A percentile compares a stretch with the other conserved stretches of the same genome.
Conservation (phyloP, 1,140 invertebrate species). For the Drosophila nebulosa region DNA sequence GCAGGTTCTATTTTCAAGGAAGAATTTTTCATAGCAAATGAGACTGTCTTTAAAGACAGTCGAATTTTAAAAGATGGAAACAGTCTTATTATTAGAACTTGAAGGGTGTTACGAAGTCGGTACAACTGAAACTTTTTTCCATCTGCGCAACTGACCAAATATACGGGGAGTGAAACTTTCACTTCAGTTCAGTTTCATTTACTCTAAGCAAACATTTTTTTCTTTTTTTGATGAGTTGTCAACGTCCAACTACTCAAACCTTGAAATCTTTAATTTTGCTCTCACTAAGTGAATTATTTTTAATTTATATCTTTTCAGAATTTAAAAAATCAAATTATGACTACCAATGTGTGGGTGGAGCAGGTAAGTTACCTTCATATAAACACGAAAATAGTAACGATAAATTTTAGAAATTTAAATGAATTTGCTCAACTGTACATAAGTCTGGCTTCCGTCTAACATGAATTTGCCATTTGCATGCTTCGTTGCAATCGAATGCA, state of each 20-base stretch:
- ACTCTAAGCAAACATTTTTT: not conserved
- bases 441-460: slow-evolving; percentile 45
- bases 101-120: not conserved
- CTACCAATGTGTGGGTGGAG: slow-evolving; percentile 97
- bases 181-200: not conserved
- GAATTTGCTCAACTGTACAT: slow-evolving; percentile 17
- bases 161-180: not conserved
- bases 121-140: not conserved
- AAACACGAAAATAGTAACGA: not conserved
- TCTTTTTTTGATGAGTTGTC: not conserved
- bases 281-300: slow-evolving; percentile 31
- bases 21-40: too few species aligned
- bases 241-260: not conserved
- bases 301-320: slow-evolving; percentile 89
- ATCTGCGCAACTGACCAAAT: not conserved
- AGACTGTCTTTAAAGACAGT: too few species aligned
- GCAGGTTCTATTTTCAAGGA: too few species aligned
- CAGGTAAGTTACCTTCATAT: slow-evolving; percentile 87
- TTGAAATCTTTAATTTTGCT: slow-evolving; percentile 14
- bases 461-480: slow-evolving; percentile 72
- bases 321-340: slow-evolving; percentile 98
- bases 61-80: not conserved
- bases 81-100: not conserved
- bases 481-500: slow-evolving; percentile 52
- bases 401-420: slow-evolving; percentile 8